These are phyloP conservation scores for Loris lydekkerianus DNA, from an alignment of 2,797 vertebrate species.

Conservation along the genomic window DNA sequence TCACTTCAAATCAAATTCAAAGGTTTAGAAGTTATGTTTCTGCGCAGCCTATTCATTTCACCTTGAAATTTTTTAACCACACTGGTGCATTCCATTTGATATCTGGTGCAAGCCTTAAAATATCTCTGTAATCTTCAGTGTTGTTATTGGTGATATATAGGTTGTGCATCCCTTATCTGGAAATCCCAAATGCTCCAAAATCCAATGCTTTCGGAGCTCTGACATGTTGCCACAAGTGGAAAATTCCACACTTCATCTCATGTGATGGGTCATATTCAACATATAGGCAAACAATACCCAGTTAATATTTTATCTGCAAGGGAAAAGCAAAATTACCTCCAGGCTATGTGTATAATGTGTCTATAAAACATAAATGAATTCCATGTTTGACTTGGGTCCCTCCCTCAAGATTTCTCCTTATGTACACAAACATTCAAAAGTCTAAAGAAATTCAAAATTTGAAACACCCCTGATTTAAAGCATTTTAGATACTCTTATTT, in stretches of 20 bases:
- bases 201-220: neutral
- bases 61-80: constrained; percentile 10
- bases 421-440: neutral
- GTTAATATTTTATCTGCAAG: neutral
- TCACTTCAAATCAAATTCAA: constrained; percentile 42
- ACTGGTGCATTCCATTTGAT: neutral
- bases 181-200: neutral
- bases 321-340: neutral
- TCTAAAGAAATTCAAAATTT: neutral
- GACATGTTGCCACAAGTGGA: neutral
- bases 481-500: neutral
- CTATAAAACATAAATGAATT: neutral
- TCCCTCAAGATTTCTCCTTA: neutral
- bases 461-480: too few relatives aligned
- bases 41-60: constrained; percentile 24
- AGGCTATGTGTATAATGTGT: neutral
- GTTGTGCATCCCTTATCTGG: neutral
- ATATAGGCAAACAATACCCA: neutral
- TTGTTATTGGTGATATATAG: neutral
- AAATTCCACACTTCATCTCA: neutral
- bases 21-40: constrained; percentile 53
- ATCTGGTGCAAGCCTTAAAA: neutral
- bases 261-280: neutral
- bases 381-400: neutral
- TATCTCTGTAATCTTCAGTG: neutral